Conservation (phyloP, 2,888 invertebrate genomes). For the Watsonalla binaria region DNA sequence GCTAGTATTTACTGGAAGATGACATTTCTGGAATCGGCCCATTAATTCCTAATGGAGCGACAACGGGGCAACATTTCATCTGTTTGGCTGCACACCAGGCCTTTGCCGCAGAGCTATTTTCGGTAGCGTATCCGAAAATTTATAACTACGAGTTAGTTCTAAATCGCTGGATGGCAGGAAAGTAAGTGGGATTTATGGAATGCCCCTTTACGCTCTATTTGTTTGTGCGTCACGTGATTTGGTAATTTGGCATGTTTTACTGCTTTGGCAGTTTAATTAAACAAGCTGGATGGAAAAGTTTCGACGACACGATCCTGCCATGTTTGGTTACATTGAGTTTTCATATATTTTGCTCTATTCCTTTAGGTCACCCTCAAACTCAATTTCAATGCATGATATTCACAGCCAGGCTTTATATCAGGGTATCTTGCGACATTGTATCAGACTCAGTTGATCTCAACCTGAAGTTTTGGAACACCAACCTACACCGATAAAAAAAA, state of each 20-base stretch:
- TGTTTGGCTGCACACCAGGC: constrained; percentile 72
- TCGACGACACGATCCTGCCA: neutral
- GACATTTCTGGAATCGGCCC: constrained; percentile 75
- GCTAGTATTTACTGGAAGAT: constrained; percentile 70
- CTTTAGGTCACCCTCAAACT: too few relatives aligned
- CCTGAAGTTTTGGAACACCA: too few relatives aligned
- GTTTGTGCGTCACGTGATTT: constrained; percentile 31
- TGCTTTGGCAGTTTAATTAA: constrained; percentile 1
- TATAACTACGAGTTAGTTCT: constrained; percentile 72
- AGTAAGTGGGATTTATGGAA: constrained; percentile 69
- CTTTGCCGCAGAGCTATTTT: constrained; percentile 67
- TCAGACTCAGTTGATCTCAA: too few relatives aligned
- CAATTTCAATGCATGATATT: too few relatives aligned
- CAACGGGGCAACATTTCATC: constrained; percentile 70
- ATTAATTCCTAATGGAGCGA: constrained; percentile 75
- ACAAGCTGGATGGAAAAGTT: neutral
- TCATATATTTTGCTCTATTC: too few relatives aligned
- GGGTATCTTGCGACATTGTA: too few relatives aligned
- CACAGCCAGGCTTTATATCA: too few relatives aligned
- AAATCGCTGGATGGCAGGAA: constrained; percentile 67
- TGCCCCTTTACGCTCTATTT: constrained; percentile 56
- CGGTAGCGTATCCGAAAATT: constrained; percentile 68
- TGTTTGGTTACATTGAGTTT: too few relatives aligned
- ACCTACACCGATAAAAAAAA: too few relatives aligned
- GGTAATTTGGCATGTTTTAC: constrained; percentile 24